Evolutionary conservation across 2,888 invertebrate genomes (phyloP).

Genomic region (Morinoia aosen): DNA sequence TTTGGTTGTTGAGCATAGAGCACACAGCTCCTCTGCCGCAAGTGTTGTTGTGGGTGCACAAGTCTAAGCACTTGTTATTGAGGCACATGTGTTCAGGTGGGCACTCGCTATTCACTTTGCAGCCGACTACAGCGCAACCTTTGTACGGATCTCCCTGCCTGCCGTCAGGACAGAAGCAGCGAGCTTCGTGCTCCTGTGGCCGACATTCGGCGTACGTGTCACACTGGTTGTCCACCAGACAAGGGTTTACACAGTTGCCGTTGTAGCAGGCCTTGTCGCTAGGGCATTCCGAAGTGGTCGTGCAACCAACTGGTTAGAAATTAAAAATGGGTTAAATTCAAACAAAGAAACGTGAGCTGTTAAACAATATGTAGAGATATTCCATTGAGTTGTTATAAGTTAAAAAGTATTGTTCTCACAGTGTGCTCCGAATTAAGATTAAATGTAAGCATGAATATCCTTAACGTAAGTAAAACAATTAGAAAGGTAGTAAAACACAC

Average conservation of each 20-base stretch:
- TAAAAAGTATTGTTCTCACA: neutral
- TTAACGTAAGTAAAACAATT: neutral
- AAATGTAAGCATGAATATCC: neutral
- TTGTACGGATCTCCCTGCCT: conserved; percentile 70
- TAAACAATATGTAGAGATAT: neutral
- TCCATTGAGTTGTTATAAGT: neutral
- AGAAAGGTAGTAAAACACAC: neutral
- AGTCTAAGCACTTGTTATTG: conserved; percentile 81
- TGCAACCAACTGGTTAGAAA: conserved; percentile 79
- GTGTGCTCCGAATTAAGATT: neutral
- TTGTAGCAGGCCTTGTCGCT: conserved; percentile 87
- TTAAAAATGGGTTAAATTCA: neutral
- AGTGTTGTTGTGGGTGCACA: conserved; percentile 72
- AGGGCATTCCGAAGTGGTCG: conserved; percentile 86
- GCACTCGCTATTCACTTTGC: conserved; percentile 88
- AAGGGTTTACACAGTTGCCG: conserved; percentile 84
- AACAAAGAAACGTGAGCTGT: neutral
- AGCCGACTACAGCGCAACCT: conserved; percentile 77
- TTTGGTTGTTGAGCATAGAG: conserved; percentile 83
- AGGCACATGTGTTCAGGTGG: conserved; percentile 79
- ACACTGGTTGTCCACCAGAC: conserved; percentile 84
- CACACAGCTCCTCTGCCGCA: conserved; percentile 79
- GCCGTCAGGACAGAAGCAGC: conserved; percentile 71
- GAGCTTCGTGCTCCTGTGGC: conserved; percentile 69
- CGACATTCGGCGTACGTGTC: conserved; percentile 70